Conservation (phyloP, 2,888 invertebrate genomes). For the Patella ulyssiponensis region DNA sequence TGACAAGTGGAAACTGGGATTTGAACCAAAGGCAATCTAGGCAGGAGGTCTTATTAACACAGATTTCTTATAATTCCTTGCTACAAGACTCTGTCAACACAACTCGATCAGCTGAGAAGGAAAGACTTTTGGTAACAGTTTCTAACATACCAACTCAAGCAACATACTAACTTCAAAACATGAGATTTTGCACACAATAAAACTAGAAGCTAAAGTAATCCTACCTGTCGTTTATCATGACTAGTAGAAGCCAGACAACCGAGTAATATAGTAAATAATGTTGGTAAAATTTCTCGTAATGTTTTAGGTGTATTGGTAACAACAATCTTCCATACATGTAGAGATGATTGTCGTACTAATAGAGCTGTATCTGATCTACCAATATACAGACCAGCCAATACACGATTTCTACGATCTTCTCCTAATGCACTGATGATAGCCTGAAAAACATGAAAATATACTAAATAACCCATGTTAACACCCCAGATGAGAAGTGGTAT, state of each 20-base stretch:
- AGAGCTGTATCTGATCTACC: slow-evolving; percentile 96
- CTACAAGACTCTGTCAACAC: too few species aligned
- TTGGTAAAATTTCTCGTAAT: slow-evolving; percentile 93
- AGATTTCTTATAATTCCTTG: too few species aligned
- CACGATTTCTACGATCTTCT: slow-evolving; percentile 89
- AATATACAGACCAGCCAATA: slow-evolving; percentile 84
- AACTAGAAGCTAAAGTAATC: slow-evolving; percentile 19
- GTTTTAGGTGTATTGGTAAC: slow-evolving; percentile 98
- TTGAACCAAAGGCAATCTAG: too few species aligned
- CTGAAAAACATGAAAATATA: slow-evolving; percentile 66
- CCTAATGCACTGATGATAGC: slow-evolving; percentile 92
- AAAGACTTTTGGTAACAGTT: too few species aligned
- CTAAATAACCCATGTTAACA: neutral
- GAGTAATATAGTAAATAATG: slow-evolving; percentile 90
- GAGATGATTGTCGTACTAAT: slow-evolving; percentile 96
- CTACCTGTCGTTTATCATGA: slow-evolving; percentile 91
- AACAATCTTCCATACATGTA: slow-evolving; percentile 99
- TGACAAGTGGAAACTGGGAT: too few species aligned
- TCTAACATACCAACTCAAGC: too few species aligned
- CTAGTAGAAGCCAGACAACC: slow-evolving; percentile 96
- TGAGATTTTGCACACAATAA: neutral
- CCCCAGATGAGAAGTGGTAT: too few species aligned
- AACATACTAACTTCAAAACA: neutral
- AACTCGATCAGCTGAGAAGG: too few species aligned
- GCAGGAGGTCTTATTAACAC: too few species aligned